These are phyloP conservation scores for Euglossa dilemma DNA, from an alignment of 1,140 invertebrate species.

Conservation along the genomic window DNA sequence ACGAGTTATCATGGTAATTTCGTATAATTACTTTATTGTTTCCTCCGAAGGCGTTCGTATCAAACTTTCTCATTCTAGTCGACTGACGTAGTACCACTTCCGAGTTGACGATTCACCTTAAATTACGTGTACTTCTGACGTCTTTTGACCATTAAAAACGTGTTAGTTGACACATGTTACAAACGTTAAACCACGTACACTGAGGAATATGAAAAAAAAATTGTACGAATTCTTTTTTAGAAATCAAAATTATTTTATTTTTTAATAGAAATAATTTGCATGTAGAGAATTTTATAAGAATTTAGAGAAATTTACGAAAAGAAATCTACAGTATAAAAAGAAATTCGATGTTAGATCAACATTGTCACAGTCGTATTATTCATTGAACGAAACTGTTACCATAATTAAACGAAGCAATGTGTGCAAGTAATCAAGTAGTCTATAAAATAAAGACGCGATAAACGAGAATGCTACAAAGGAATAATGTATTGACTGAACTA, in stretches of 20 bases:
- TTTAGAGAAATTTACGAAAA: background rate
- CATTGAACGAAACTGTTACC: background rate
- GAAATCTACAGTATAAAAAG: background rate
- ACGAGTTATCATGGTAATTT: background rate
- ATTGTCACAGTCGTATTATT: background rate
- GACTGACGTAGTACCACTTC: background rate
- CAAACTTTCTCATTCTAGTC: conserved; percentile 13
- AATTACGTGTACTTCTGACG: conserved; percentile 7
- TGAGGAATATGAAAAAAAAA: background rate
- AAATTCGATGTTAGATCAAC: background rate
- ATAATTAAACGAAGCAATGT: conserved; percentile 31
- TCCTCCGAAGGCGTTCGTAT: background rate
- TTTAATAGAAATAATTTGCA: background rate
- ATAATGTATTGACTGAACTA: background rate
- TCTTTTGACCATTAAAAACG: background rate
- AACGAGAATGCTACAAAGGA: background rate
- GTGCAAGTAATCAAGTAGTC: conserved; percentile 18
- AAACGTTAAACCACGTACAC: background rate
- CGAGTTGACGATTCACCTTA: conserved; percentile 2
- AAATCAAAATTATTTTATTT: background rate
- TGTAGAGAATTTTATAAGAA: background rate
- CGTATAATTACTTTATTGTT: background rate
- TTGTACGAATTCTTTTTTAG: background rate
- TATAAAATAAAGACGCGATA: conserved; percentile 13
- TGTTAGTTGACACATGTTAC: background rate